Base-by-base conservation (phyloP, 2,797 vertebrate species). In the Cryptoblepharus egeriae region DNA sequence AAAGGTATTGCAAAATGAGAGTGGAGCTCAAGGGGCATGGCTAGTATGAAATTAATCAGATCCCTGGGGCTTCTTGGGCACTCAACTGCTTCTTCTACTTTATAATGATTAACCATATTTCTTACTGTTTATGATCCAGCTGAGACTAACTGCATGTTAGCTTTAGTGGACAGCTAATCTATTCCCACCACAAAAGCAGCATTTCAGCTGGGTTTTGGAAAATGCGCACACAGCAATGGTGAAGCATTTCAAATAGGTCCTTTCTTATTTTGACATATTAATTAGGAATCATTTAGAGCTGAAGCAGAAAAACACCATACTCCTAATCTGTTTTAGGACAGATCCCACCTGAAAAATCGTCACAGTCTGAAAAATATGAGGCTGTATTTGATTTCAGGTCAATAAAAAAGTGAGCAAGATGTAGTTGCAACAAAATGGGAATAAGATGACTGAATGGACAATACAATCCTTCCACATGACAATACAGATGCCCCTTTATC, bases 31-130 rank as follows among this genome's bases (percentile, higher is more conserved):
- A 83, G 61, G 42, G 79, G 70, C 75, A 12, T 52, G 80, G 80
- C 87, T 90, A 89, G 83, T 77, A 85, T 70, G 67, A 91, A 92
- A 93, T 87, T 84, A 75, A 79, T 83, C 70, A 77, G 16, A 35
- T 89, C 79, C 81, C 76, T 73, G 45, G 79, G 70, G 87, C 20
- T 84, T 82, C 76, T 45, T 57, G 89, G 75, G 39, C 74, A 90
- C 69, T 75, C 82, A 87, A 28, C 22, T 85, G 30, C 39, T 90
- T 39, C 77, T 89, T 72, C 55, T 82, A 18, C 0, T 0, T 87
- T 65, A 52, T 60, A 89, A 73, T 71, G 87, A 92, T 89, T 88
- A 91, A 87, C 42, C 73, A 88, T 68, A 82, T 89, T 91, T 92
- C 88, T 82, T 87, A 75, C 42, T 85, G n/a, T 85, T 91, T 89